phyloP scores from a whole-genome alignment of 92 coral and sea anemone species.

The Bergia sp. region DNA sequence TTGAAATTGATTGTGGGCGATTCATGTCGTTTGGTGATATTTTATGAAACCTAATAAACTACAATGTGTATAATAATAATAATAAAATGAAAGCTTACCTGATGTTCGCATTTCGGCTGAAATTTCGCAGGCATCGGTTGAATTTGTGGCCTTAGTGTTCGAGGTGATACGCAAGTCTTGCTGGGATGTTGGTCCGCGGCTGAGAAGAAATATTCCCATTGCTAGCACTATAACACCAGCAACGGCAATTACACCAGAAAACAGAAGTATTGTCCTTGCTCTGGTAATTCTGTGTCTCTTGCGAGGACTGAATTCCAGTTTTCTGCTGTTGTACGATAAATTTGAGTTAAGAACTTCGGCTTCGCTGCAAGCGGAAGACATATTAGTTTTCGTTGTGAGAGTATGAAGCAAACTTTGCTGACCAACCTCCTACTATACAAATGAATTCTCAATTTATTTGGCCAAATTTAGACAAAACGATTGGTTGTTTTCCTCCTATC shows the following conservation, averaged over 20 bases:
- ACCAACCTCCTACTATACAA: background rate
- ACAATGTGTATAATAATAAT: background rate
- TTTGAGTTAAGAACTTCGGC: slow-evolving; percentile 35
- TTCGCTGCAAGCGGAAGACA: slow-evolving; percentile 26
- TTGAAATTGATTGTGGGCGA: background rate
- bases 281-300: slow-evolving; percentile 3
- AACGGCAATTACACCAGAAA: slow-evolving; percentile 21
- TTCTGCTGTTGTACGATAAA: slow-evolving; percentile 23
- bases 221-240: slow-evolving; percentile 17
- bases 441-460: slow-evolving; percentile 7
- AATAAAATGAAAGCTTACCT: slow-evolving; percentile 9
- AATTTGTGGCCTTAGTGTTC: background rate
- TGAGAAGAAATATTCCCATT: slow-evolving; percentile 20
- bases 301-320: slow-evolving; percentile 30
- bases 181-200: background rate
- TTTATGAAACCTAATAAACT: background rate
- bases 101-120: slow-evolving; percentile 32
- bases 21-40: slow-evolving; percentile 5
- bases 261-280: slow-evolving; percentile 10
- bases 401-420: background rate
- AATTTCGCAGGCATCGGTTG: slow-evolving; percentile 13
- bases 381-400: background rate
- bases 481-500: slow-evolving; percentile 6
- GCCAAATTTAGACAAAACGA: slow-evolving; percentile 30
- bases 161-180: background rate